Conservation (phyloP, 2,888 invertebrate genomes). For the Emmelina monodactyla region DNA sequence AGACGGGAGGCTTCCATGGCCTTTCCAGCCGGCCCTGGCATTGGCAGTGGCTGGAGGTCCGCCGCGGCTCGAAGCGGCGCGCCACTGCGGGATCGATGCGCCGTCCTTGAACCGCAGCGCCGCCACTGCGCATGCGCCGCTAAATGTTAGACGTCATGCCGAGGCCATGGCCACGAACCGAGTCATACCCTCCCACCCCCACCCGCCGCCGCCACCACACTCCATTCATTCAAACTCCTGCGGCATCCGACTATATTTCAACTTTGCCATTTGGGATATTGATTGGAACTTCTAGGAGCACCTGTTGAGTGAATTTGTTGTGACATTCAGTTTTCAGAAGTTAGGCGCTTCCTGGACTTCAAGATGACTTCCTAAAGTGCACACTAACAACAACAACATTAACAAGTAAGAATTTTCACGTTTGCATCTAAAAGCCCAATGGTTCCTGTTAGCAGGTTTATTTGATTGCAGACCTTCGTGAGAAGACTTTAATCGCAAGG, state of each 20-base stretch:
- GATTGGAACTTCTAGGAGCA: slow-evolving; percentile 42
- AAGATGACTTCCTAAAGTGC: too few relatives aligned
- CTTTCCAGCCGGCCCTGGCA: slow-evolving; percentile 35
- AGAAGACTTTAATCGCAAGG: too few relatives aligned
- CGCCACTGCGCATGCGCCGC: slow-evolving; percentile 38
- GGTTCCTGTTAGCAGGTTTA: too few relatives aligned
- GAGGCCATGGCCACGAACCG: slow-evolving; percentile 54
- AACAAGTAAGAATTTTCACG: too few relatives aligned
- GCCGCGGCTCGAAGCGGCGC: slow-evolving; percentile 43
- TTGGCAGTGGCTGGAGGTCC: slow-evolving; percentile 27
- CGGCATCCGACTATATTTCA: slow-evolving; percentile 28
- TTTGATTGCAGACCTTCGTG: too few relatives aligned
- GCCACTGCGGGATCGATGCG: slow-evolving; percentile 28
- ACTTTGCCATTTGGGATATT: slow-evolving; percentile 46
- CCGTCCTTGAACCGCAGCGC: slow-evolving; percentile 52
- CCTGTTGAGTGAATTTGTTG: slow-evolving; percentile 38
- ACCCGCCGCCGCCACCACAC: slow-evolving; percentile 12
- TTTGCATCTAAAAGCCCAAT: too few relatives aligned
- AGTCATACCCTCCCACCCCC: slow-evolving; percentile 24
- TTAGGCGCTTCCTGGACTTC: too few relatives aligned
- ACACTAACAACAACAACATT: too few relatives aligned
- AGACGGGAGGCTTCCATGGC: too few relatives aligned
- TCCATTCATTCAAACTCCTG: slow-evolving; percentile 37
- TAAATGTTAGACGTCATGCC: slow-evolving; percentile 49
- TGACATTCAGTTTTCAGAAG: slow-evolving; percentile 19